These are phyloP conservation scores for Ylistrum balloti DNA, from an alignment of 1,140 invertebrate genomes.

Conservation along the genomic window DNA sequence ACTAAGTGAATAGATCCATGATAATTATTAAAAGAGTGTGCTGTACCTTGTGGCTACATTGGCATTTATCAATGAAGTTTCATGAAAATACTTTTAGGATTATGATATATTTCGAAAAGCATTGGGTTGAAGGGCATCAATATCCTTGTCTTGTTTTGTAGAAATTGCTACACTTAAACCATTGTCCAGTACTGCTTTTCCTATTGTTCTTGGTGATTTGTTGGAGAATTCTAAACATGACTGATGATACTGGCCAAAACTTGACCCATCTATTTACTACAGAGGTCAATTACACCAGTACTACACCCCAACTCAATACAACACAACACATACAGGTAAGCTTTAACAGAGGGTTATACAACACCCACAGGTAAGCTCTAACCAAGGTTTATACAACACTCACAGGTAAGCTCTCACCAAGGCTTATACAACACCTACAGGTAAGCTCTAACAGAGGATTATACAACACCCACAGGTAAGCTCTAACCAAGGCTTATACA, in stretches of 20 bases:
- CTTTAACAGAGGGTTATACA: background rate
- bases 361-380: background rate
- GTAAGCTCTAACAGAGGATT: no score
- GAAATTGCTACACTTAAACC: background rate
- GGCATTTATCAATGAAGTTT: no score
- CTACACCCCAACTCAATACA: background rate
- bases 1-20: no score
- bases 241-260: constrained; percentile 5
- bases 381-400: no score
- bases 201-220: constrained; percentile 27
- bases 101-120: no score
- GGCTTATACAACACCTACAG: no score
- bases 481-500: background rate
- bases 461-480: background rate
- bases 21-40: no score
- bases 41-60: no score
- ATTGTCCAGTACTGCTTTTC: background rate
- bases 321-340: background rate
- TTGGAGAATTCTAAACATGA: constrained; percentile 11
- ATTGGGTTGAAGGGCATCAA: no score
- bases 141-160: background rate
- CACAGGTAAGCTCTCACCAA: no score
- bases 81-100: no score
- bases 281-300: background rate
- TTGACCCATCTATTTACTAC: constrained; percentile 14